phyloP scores from a whole-genome alignment of 2,888 invertebrate species.

The Hyposoter didymator region DNA sequence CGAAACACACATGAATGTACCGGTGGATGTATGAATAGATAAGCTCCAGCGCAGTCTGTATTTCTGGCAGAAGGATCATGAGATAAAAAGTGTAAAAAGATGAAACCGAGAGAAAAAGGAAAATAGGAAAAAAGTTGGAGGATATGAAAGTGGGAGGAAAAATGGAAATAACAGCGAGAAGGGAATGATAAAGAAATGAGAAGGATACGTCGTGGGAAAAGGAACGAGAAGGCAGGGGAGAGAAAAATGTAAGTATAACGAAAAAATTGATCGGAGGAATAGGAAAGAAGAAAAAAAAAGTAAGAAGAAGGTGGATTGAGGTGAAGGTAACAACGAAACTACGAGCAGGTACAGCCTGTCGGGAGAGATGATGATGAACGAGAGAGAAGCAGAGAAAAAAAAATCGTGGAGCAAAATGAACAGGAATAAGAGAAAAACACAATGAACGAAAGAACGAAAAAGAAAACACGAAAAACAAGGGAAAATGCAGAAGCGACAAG shows the following conservation, averaged over 20 bases:
- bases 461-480: not conserved
- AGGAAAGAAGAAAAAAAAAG: not conserved
- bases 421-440: slow-evolving; percentile 10
- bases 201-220: not conserved
- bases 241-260: not conserved
- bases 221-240: slow-evolving; percentile 14
- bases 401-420: slow-evolving; percentile 4
- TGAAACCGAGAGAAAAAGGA: not conserved
- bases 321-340: slow-evolving; percentile 5
- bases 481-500: slow-evolving; percentile 13
- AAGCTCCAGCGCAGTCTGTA: not conserved
- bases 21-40: not conserved
- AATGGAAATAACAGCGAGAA: not conserved
- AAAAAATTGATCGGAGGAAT: slow-evolving; percentile 25
- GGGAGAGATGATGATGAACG: not conserved
- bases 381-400: not conserved
- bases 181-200: too few relatives aligned
- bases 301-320: slow-evolving; percentile 21
- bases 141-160: slow-evolving; percentile 13
- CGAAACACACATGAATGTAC: not conserved
- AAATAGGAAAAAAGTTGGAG: slow-evolving; percentile 26
- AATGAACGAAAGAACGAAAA: not conserved
- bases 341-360: not conserved
- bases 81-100: slow-evolving; percentile 21
- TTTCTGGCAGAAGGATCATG: slow-evolving; percentile 14